Evolutionary conservation across 92 coral and sea anemone genomes (phyloP).

Genomic region (Isaurus tuberculatus): DNA sequence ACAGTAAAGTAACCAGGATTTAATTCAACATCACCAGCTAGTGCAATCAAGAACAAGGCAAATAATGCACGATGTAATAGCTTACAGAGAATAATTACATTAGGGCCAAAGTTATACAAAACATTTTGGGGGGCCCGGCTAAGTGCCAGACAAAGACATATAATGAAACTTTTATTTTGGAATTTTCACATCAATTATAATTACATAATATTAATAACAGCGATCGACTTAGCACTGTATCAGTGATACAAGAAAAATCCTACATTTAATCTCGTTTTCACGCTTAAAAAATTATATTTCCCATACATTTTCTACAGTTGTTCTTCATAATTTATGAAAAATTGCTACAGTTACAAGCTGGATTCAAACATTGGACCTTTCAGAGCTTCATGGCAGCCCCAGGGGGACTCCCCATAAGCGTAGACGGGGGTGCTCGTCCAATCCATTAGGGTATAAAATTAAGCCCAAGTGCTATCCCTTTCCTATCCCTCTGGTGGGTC

Average conservation of each 20-base stretch:
- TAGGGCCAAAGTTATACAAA: conserved; percentile 31
- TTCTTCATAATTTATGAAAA: conserved; percentile 18
- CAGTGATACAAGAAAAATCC: conserved; percentile 22
- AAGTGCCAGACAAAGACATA: conserved; percentile 19
- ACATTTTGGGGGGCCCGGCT: conserved; percentile 23
- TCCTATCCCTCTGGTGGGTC: conserved; percentile 4
- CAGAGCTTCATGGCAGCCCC: background rate
- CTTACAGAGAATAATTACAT: no score
- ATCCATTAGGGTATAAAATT: conserved; percentile 39
- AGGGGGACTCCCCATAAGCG: conserved; percentile 15
- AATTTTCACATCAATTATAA: conserved; percentile 1
- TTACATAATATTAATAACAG: conserved; percentile 22
- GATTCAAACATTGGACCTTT: conserved; percentile 27
- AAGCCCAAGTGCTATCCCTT: conserved; percentile 37
- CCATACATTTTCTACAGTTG: conserved; percentile 24
- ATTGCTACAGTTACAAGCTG: conserved; percentile 21
- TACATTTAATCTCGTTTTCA: conserved; percentile 15
- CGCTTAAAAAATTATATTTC: background rate
- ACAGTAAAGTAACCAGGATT: no score
- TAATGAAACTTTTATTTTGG: conserved; percentile 16
- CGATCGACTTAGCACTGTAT: conserved; percentile 17
- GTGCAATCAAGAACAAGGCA: no score
- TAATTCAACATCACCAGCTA: no score
- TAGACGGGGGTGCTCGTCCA: conserved; percentile 29
- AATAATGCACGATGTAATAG: no score